These are phyloP conservation scores for Epirrita christyi DNA, from an alignment of 2,888 invertebrate species.

Conservation along the genomic window DNA sequence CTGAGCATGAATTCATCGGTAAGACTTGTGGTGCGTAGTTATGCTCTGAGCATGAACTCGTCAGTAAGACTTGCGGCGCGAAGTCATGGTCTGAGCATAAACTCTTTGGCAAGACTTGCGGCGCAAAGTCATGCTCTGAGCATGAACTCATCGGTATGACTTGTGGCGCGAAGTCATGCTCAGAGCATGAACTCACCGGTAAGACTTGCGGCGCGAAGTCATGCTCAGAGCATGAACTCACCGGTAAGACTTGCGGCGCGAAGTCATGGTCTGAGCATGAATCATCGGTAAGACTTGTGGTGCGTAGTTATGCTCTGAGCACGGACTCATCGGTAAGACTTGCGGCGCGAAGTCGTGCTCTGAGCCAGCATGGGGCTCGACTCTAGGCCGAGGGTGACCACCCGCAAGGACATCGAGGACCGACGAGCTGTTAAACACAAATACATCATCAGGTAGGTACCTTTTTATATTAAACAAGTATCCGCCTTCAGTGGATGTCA, in stretches of 20 bases:
- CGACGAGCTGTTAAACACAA: constrained; percentile 56
- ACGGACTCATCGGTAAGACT: constrained; percentile 34
- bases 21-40: no score
- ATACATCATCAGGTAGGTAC: no score
- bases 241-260: constrained; percentile 43
- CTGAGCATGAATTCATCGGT: no score
- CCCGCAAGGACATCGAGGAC: constrained; percentile 71
- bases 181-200: constrained; percentile 3
- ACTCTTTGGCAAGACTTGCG: constrained; percentile 42
- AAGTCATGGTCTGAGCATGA: constrained; percentile 22
- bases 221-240: constrained; percentile 23
- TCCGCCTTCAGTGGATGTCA: no score
- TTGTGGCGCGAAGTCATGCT: no score
- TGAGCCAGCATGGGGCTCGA: constrained; percentile 31
- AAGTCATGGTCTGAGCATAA: constrained; percentile 23
- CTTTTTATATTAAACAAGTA: no score
- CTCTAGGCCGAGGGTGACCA: constrained; percentile 68
- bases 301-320: constrained; percentile 30
- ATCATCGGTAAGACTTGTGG: constrained; percentile 41
- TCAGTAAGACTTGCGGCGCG: constrained; percentile 46
- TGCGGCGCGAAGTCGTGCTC: constrained; percentile 38
- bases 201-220: constrained; percentile 43
- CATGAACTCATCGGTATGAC: no score
- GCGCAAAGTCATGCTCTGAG: constrained; percentile 30
- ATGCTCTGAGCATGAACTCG: no score